Percentiles rank a stretch among this genome's conserved stretches.
Conservation (phyloP, 1,140 invertebrate species). For the Drosophila sechellia region DNA sequence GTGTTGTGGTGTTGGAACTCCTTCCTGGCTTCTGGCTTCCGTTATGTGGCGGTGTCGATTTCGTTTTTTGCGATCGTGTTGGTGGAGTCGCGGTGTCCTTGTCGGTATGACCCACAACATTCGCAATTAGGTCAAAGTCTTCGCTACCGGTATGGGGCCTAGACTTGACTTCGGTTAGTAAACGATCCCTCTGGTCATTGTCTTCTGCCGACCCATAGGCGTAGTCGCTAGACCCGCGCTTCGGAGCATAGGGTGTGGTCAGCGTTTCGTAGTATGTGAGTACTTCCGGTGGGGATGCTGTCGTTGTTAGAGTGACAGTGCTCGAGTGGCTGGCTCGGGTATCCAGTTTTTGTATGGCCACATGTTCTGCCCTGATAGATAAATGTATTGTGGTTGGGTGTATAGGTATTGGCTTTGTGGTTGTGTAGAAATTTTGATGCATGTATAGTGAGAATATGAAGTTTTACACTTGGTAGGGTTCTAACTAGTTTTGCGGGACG, state of each 20-base stretch:
- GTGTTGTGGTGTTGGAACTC: conserved; percentile 38
- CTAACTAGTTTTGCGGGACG: conserved; percentile 9
- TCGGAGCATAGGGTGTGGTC: conserved; percentile 32
- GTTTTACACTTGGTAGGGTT: conserved; percentile 2
- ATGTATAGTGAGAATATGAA: conserved; percentile 18
- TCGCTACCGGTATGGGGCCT: conserved; percentile 21
- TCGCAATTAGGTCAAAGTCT: conserved; percentile 54
- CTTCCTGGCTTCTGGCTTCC: conserved; percentile 36
- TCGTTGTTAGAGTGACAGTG: conserved; percentile 18
- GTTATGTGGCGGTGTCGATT: conserved; percentile 18
- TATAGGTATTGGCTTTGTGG: conserved; percentile 22
- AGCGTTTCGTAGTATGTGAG: conserved; percentile 62
- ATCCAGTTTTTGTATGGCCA: conserved; percentile 62
- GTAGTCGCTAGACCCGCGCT: conserved; percentile 43
- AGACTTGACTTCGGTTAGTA: conserved; percentile 10
- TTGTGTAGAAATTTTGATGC: conserved; percentile 65
- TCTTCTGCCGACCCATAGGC: conserved; percentile 38
- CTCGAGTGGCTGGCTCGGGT: conserved; percentile 19
- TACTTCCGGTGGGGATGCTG: conserved; percentile 41
- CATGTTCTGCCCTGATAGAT: conserved; percentile 59
- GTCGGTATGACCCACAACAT: conserved; percentile 38
- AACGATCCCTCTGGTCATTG: conserved; percentile 49
- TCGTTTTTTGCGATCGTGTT: conserved; percentile 10
- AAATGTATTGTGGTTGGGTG: conserved; percentile 57
- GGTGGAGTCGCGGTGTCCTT: conserved; percentile 23